Percentiles rank a stretch among this genome's conserved stretches.
Evolutionary conservation across 2,797 vertebrate species (phyloP).

Genomic region (Myotis vivesi): DNA sequence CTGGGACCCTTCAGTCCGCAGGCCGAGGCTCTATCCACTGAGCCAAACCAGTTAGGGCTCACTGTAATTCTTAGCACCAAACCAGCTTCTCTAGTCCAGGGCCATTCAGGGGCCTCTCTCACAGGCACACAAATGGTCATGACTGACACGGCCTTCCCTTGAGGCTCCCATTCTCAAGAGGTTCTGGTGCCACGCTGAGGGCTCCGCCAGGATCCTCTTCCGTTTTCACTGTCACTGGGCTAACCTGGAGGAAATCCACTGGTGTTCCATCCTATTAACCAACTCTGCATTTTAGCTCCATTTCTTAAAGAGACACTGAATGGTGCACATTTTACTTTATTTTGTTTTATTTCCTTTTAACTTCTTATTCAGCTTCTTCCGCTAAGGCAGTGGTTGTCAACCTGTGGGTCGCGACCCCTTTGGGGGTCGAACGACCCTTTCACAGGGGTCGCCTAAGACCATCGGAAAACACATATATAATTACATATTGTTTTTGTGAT

Average conservation of each 20-base stretch:
- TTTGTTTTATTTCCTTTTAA: neutral
- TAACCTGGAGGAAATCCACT: neutral
- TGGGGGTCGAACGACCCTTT: too few relatives aligned
- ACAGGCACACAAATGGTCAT: neutral
- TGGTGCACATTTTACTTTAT: neutral
- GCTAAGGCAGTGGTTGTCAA: neutral
- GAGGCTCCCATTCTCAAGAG: neutral
- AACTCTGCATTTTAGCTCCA: neutral
- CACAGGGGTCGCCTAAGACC: too few relatives aligned
- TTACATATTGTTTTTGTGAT: too few relatives aligned
- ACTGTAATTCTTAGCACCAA: neutral
- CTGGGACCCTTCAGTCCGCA: too few relatives aligned
- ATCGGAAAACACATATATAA: too few relatives aligned
- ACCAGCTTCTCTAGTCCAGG: neutral
- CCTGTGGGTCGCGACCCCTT: too few relatives aligned
- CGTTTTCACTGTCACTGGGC: neutral
- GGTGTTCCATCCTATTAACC: neutral
- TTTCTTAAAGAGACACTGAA: neutral
- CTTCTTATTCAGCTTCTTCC: neutral
- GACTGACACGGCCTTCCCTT: neutral
- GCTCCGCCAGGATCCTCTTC: neutral
- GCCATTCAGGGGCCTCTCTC: neutral
- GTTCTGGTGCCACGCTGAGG: rapidly evolving
- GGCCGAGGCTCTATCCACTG: too few relatives aligned
- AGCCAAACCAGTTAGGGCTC: neutral